A percentile compares a stretch with the other conserved stretches of the same genome.
Evolutionary conservation across 2,113 vertebrate species (phyloP).

Genomic region (Cheirogaleus medius): DNA sequence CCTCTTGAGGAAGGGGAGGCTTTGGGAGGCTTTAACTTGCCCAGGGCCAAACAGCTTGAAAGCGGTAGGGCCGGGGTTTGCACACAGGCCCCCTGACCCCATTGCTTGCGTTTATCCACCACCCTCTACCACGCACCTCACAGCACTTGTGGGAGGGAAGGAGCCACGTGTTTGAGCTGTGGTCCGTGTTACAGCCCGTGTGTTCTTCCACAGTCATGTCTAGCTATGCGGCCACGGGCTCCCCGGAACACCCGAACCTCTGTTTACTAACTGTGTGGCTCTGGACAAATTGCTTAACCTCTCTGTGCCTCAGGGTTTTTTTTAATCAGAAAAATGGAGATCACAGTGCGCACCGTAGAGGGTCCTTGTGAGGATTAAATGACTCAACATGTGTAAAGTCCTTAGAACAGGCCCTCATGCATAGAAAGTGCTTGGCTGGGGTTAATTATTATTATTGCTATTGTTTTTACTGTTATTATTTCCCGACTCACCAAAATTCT

Average conservation of each 20-base stretch:
- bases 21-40: background rate
- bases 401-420: background rate
- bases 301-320: background rate
- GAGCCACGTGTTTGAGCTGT: background rate
- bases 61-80: background rate
- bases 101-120: background rate
- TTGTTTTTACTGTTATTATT: background rate
- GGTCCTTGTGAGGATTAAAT: background rate
- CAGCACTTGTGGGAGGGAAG: background rate
- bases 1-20: background rate
- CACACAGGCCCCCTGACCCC: background rate
- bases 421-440: background rate
- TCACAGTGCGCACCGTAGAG: background rate
- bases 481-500: constrained; percentile 95
- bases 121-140: too few species aligned
- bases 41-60: background rate
- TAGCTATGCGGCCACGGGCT: background rate
- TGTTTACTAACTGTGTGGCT: background rate
- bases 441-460: background rate
- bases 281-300: background rate
- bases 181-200: background rate
- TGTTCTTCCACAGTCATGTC: background rate
- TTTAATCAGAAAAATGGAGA: constrained; percentile 1
- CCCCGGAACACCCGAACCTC: background rate
- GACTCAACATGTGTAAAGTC: background rate